Base-by-base conservation (phyloP, 2,797 vertebrate genomes). In the Enteromius thamalakanensis region DNA sequence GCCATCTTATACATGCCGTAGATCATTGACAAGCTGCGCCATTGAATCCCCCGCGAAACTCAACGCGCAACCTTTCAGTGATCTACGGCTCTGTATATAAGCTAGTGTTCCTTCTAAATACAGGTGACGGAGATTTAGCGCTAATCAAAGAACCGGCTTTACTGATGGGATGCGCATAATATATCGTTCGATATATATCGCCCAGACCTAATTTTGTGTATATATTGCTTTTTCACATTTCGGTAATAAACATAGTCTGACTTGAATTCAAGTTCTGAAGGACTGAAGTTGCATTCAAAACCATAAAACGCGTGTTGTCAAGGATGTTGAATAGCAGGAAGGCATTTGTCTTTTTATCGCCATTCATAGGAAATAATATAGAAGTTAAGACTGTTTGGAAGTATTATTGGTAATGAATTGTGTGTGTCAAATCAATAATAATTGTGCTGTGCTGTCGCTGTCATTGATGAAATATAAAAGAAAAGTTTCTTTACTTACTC, bases 381-480 rank as follows among this genome's bases (percentile, higher is more conserved):
- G 14, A 64, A 14, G 58, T 78, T 47, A n/a, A 26, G 76, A 19
- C 58, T 78, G 26, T 78, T 65, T 47, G 60, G 15, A 64, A 29
- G 76, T 6, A 47, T 49, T 32, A n/a, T 26, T 34, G 17, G 26
- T 47, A 29, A 78, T 78, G 60, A 78, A 65, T 49, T 64, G 60
- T 47, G 26, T 19, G 4, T 78, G 62, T 47, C 26, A 78, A 65
- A 34, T 78, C 60, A 64, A 47, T 47, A 47, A 26, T 40, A 58
- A 49, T 34, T 65, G 26, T 78, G 40, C 58, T 77, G 9, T 64
- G 26, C 26, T 26, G 23, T 34, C 19, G 3, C 19, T 64, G 19
- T 78, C 45, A 49, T 78, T 47, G 15, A 64, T 34, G 26, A 49
- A 78, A 19, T 42, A 78, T 32, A 65, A 77, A n/a, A 78, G 40